phyloP scores from a whole-genome alignment of 1,140 invertebrate species.

The Diachasma alloeum region DNA sequence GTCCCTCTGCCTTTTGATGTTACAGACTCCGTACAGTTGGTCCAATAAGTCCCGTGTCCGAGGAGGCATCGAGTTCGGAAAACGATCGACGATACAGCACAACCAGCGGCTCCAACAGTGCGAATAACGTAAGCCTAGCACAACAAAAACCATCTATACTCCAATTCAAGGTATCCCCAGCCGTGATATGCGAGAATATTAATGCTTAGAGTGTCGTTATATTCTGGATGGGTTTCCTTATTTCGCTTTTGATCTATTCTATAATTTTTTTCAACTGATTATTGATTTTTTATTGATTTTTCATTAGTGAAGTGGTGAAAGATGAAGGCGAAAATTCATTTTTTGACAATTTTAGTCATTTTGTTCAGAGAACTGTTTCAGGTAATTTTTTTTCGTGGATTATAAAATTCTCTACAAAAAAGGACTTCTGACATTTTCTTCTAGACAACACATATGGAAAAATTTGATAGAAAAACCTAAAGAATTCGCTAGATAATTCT shows the following conservation, averaged over 20 bases:
- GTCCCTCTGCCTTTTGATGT: not conserved
- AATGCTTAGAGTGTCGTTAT: constrained; percentile 21
- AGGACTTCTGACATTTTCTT: too few species aligned
- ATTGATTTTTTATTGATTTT: not conserved
- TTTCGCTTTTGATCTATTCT: not conserved
- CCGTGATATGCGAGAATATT: constrained; percentile 25
- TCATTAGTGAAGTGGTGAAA: not conserved
- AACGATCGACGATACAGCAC: constrained; percentile 43
- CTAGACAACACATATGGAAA: too few species aligned
- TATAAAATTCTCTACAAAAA: too few species aligned
- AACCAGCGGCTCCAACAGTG: constrained; percentile 47
- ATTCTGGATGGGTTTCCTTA: constrained; percentile 4
- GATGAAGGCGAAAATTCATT: too few species aligned
- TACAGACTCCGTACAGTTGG: constrained; percentile 48
- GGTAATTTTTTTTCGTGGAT: too few species aligned
- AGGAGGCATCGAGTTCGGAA: constrained; percentile 46
- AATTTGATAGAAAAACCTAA: too few species aligned
- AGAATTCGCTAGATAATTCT: too few species aligned
- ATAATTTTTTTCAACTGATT: not conserved
- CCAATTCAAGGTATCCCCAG: constrained; percentile 43
- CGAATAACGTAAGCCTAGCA: constrained; percentile 54
- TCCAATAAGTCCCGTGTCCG: constrained; percentile 43
- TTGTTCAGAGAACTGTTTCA: too few species aligned
- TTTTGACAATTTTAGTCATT: too few species aligned
- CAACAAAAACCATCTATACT: constrained; percentile 46